Percentiles rank a stretch among this genome's conserved stretches.
Conservation (phyloP, 2,888 invertebrate genomes). For the Helleia helle region DNA sequence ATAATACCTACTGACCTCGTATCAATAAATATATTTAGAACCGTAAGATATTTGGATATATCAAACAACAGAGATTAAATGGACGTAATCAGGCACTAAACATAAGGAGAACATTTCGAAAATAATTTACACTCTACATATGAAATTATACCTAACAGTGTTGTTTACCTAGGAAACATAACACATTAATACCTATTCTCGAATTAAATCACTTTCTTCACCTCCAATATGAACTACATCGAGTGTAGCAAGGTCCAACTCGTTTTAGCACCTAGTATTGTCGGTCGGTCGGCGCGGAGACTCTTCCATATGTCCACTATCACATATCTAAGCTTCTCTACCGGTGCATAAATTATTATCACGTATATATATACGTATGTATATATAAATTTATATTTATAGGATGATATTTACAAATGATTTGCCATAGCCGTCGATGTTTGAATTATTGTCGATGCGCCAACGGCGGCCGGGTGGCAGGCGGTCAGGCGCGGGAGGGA, state of each 20-base stretch:
- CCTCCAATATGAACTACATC: slow-evolving; percentile 40
- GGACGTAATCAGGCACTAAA: slow-evolving; percentile 66
- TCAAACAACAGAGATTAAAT: slow-evolving; percentile 52
- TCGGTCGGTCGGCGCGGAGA: slow-evolving; percentile 58
- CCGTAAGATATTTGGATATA: slow-evolving; percentile 50
- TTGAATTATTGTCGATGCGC: slow-evolving; percentile 67
- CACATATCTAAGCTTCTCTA: slow-evolving; percentile 70
- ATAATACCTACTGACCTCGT: slow-evolving; percentile 64
- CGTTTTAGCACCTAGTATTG: slow-evolving; percentile 72
- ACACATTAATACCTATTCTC: slow-evolving; percentile 64
- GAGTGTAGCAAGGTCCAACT: slow-evolving; percentile 42
- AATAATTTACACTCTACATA: slow-evolving; percentile 64
- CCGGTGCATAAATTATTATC: slow-evolving; percentile 68
- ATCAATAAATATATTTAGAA: slow-evolving; percentile 65
- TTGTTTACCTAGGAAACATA: slow-evolving; percentile 58
- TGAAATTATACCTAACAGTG: slow-evolving; percentile 56
- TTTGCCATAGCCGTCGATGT: slow-evolving; percentile 34
- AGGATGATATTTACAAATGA: slow-evolving; percentile 60
- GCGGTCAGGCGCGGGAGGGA: slow-evolving; percentile 71
- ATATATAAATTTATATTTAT: slow-evolving; percentile 59
- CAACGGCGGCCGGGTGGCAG: slow-evolving; percentile 70
- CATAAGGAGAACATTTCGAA: slow-evolving; percentile 48
- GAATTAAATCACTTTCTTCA: slow-evolving; percentile 56
- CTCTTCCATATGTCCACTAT: slow-evolving; percentile 55
- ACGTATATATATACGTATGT: slow-evolving; percentile 69